phyloP scores from a whole-genome alignment of 2,113 vertebrate species.

The Galemys pyrenaicus region DNA sequence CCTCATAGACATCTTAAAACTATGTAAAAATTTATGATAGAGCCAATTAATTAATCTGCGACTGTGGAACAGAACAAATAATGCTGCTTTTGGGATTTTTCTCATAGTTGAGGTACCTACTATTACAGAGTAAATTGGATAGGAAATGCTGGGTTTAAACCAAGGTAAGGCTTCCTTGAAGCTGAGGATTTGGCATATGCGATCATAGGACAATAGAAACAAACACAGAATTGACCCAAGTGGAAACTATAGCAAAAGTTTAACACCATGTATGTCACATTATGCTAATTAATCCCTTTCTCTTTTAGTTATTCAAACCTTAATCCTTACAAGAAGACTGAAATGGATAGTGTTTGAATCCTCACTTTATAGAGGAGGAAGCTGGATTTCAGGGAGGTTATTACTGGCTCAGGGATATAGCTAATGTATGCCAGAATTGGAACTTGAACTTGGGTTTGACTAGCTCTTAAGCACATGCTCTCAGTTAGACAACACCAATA shows the following conservation, averaged over 20 bases:
- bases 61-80: slow-evolving; percentile 10
- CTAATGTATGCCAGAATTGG: neutral
- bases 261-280: neutral
- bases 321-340: neutral
- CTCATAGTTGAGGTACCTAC: neutral
- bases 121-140: neutral
- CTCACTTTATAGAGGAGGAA: neutral
- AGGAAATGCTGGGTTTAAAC: slow-evolving; percentile 13
- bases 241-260: neutral
- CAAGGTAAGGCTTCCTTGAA: neutral
- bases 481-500: neutral
- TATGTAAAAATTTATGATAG: neutral
- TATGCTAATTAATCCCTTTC: neutral
- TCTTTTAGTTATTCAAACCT: neutral
- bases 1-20: neutral
- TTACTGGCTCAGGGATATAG: neutral
- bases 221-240: neutral
- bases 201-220: neutral
- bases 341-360: neutral
- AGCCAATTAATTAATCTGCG: neutral
- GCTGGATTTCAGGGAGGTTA: neutral
- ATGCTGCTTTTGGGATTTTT: slow-evolving; percentile 1
- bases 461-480: neutral
- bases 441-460: neutral
- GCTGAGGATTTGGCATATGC: neutral